Evolutionary conservation across 2,888 invertebrate species (phyloP).

Genomic region (Standfussiana lucernea): DNA sequence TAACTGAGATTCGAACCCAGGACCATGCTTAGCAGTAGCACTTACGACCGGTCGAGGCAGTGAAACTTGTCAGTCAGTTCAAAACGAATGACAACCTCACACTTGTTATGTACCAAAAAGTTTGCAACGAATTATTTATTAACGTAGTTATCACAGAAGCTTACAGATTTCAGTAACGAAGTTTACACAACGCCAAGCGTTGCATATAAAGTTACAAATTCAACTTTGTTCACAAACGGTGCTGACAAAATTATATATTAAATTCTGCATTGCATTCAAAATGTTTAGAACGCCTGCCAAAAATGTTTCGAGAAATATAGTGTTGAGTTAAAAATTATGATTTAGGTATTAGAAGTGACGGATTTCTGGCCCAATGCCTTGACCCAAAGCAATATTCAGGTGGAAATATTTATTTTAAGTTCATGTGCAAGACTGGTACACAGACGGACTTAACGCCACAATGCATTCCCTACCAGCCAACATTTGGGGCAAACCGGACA

Average conservation of each 20-base stretch:
- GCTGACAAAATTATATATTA: slow-evolving; percentile 57
- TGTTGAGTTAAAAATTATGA: slow-evolving; percentile 17
- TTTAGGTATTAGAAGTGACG: slow-evolving; percentile 9
- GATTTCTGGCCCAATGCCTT: not conserved
- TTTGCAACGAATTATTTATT: slow-evolving; percentile 16
- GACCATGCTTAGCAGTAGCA: not conserved
- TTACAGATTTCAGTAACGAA: slow-evolving; percentile 52
- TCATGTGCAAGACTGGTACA: not conserved
- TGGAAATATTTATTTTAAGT: not conserved
- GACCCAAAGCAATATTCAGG: not conserved
- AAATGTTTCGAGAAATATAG: slow-evolving; percentile 35
- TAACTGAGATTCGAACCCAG: not conserved
- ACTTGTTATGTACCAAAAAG: not conserved
- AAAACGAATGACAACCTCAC: not conserved
- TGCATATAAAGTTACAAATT: slow-evolving; percentile 55
- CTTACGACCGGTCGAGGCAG: not conserved
- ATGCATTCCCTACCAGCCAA: not conserved
- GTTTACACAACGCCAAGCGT: slow-evolving; percentile 51
- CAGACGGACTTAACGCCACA: not conserved
- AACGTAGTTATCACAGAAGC: slow-evolving; percentile 38
- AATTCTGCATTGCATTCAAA: slow-evolving; percentile 55
- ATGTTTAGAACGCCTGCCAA: slow-evolving; percentile 55
- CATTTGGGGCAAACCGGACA: not conserved
- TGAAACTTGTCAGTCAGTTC: not conserved
- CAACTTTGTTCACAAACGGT: slow-evolving; percentile 54